Conservation (phyloP, 2,113 vertebrate species). For the Mesitornis unicolor region DNA sequence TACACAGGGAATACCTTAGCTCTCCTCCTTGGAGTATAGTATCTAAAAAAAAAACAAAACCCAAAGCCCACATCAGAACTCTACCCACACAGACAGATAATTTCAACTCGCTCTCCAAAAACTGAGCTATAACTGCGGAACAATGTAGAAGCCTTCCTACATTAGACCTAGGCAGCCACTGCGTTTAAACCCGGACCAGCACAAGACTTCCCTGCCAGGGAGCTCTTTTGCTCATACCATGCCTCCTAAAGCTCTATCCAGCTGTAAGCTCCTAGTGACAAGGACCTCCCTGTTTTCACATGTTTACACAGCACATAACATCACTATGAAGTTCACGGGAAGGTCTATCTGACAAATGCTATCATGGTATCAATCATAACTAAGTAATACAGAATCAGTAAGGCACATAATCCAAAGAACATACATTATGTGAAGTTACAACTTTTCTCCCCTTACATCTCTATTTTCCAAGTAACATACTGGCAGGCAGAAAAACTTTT, state of each 20-base stretch:
- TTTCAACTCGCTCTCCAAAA: not conserved
- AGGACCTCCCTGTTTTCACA: not conserved
- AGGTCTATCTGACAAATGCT: not conserved
- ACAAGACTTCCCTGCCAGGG: not conserved
- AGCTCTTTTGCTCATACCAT: not conserved
- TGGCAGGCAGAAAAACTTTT: conserved; percentile 29
- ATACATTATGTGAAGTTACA: not conserved
- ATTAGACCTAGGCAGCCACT: not conserved
- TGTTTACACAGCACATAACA: not conserved
- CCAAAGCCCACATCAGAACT: not conserved
- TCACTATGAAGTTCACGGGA: not conserved
- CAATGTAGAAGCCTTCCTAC: not conserved
- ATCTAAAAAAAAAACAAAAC: not conserved
- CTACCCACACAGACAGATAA: not conserved
- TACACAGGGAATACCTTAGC: not conserved
- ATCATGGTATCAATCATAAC: not conserved
- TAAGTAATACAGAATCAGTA: not conserved
- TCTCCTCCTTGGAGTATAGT: not conserved
- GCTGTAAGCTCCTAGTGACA: not conserved
- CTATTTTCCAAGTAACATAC: not conserved
- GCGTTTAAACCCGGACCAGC: not conserved
- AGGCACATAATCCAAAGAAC: not conserved
- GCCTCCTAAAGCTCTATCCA: not conserved
- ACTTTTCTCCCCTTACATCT: not conserved
- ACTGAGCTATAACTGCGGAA: not conserved